A percentile compares a stretch with the other conserved stretches of the same genome.
Conservation (phyloP, 2,113 vertebrate species). For the Corythornis vintsioides region DNA sequence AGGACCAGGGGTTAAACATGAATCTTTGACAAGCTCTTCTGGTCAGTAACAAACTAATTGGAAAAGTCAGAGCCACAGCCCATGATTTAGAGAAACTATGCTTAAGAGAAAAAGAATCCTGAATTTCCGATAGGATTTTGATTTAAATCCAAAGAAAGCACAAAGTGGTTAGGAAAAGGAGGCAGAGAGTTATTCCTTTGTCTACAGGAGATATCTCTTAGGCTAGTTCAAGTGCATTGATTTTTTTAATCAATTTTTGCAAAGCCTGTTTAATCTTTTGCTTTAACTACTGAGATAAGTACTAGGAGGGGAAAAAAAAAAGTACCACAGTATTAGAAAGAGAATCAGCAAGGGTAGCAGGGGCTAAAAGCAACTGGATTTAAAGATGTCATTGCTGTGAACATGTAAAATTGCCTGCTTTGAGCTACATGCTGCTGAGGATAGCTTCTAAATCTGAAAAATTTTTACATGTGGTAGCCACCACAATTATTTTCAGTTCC, state of each 20-base stretch:
- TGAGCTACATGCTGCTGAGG: background rate
- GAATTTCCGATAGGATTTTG: background rate
- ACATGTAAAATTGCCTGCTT: background rate
- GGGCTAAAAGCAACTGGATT: background rate
- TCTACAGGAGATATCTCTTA: background rate
- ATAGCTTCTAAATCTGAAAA: conserved; percentile 7
- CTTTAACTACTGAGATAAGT: background rate
- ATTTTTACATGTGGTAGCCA: background rate
- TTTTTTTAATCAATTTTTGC: conserved; percentile 3
- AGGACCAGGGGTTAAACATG: background rate
- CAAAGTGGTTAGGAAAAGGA: conserved; percentile 13
- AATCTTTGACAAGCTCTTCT: background rate
- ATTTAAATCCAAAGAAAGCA: conserved; percentile 15
- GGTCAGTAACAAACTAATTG: conserved; percentile 28
- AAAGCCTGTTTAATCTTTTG: background rate
- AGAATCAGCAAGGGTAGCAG: background rate
- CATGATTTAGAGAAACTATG: background rate
- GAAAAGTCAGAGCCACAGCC: conserved; percentile 6
- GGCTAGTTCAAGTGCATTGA: background rate
- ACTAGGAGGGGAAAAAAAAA: background rate
- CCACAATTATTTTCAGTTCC: background rate
- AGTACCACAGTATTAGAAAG: background rate
- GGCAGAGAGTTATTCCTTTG: background rate
- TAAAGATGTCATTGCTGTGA: background rate
- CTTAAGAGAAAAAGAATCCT: conserved; percentile 7